Base-by-base conservation (phyloP, 2,113 vertebrate species). In the Peromyscus californicus region DNA sequence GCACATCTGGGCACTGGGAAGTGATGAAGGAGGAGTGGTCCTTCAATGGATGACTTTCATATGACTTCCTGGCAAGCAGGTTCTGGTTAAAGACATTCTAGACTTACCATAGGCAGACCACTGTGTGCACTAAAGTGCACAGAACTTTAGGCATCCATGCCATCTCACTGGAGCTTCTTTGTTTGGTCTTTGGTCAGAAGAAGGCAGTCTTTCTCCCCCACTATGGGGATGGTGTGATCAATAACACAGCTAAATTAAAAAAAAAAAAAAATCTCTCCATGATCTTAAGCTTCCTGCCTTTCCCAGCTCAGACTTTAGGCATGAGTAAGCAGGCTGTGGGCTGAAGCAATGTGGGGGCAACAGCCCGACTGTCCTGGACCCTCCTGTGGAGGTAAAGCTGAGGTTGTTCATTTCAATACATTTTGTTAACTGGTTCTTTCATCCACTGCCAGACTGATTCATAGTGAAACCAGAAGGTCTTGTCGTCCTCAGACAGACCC, bases 361-460 rank as follows among this genome's bases (percentile, higher is more conserved):
- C 39, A 82, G 26, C 29, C 31, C 17, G 3, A 33, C 12, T 42
- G 15, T 51, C 45, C 69, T 69, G 42, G 31, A 45, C 21, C 26
- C 19, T 84, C 48, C 5, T 54, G 39, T 59, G 36, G 24, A 83
- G 22, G 39, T 19, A 1, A 96, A 72, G 67, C 51, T 89, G 45
- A 93, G 93, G 76, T 65, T 26, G 11, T 79, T 63, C 22, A 69
- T 82, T 79, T 74, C 54, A 90, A 75, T 42, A 45, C 17, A n/a
- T 63, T 33, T 19, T 45, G 7, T 33, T 70, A 15, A 79, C 45
- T 92, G 70, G 8, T 36, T 94, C 96, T 84, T 91, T 76, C 45
- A 95, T 82, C n/a, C 9, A 0, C 1, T 51, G 85, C 78, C 78
- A 96, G 90, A 89, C 61, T 82, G 59, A 90, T 29, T 96, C 70